Conservation (phyloP, 2,888 invertebrate species). For the Coelogynopora nodosa region DNA sequence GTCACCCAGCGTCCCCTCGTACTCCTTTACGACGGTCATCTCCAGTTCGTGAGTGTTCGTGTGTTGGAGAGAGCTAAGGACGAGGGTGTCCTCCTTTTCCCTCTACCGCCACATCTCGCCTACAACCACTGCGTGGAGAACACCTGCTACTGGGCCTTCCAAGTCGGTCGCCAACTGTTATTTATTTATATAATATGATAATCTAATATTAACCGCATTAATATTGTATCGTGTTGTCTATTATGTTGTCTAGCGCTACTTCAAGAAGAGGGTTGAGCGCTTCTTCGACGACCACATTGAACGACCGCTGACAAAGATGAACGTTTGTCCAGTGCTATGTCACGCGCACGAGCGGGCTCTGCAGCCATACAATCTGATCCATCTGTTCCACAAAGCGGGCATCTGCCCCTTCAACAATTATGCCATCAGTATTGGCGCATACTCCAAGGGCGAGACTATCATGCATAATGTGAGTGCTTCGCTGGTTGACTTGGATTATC, state of each 20-base stretch:
- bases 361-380: constrained; percentile 29
- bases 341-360: constrained; percentile 38
- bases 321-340: constrained; percentile 23
- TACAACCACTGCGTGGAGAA: constrained; percentile 43
- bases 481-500: no score
- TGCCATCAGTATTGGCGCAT: not conserved
- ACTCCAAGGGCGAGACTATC: not conserved
- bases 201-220: no score
- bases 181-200: no score
- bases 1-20: constrained; percentile 39
- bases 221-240: no score
- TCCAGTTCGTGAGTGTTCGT: constrained; percentile 41
- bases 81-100: constrained; percentile 43
- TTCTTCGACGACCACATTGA: constrained; percentile 1
- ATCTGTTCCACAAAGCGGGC: constrained; percentile 24
- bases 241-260: not conserved
- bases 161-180: no score
- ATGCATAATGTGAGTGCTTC: not conserved
- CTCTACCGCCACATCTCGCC: constrained; percentile 44
- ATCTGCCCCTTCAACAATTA: constrained; percentile 36
- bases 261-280: not conserved
- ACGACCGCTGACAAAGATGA: constrained; percentile 15
- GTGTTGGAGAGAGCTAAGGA: constrained; percentile 41
- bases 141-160: constrained; percentile 33
- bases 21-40: constrained; percentile 44